Evolutionary conservation across 1,140 invertebrate genomes (phyloP).

Genomic region (Lepidurus apus): DNA sequence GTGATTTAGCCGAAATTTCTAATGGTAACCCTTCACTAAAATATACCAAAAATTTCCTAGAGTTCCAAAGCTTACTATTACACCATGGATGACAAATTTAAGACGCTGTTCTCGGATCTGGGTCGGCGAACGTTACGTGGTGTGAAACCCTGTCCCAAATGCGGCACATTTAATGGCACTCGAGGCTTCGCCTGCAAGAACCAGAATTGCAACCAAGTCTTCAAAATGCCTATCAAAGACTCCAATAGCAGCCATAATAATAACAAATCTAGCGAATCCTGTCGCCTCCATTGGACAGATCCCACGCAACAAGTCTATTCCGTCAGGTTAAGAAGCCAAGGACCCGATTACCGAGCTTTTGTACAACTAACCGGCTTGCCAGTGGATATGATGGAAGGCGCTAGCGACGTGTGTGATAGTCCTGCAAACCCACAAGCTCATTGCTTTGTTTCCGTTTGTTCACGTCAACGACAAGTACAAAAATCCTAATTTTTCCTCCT

Average conservation of each 20-base stretch:
- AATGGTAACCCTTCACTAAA: background rate
- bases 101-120: conserved; percentile 54
- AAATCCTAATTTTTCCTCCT: conserved; percentile 11
- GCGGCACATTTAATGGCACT: conserved; percentile 70
- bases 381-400: conserved; percentile 46
- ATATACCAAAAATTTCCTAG: background rate
- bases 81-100: conserved; percentile 43
- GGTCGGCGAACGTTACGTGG: conserved; percentile 64
- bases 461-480: conserved; percentile 23
- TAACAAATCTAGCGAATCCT: background rate
- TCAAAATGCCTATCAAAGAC: conserved; percentile 62
- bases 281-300: background rate
- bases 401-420: conserved; percentile 49
- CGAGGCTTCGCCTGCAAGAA: conserved; percentile 69
- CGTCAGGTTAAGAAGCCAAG: conserved; percentile 60
- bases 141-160: conserved; percentile 69
- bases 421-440: conserved; percentile 52
- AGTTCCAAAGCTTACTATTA: background rate
- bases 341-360: conserved; percentile 66
- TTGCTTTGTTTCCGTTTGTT: conserved; percentile 62
- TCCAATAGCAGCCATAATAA: conserved; percentile 40
- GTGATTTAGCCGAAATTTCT: background rate
- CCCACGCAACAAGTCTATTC: conserved; percentile 56
- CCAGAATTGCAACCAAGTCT: conserved; percentile 63
- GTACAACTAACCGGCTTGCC: conserved; percentile 60